Base-by-base conservation (phyloP, 2,888 invertebrate genomes). In the Tineola bisselliella region DNA sequence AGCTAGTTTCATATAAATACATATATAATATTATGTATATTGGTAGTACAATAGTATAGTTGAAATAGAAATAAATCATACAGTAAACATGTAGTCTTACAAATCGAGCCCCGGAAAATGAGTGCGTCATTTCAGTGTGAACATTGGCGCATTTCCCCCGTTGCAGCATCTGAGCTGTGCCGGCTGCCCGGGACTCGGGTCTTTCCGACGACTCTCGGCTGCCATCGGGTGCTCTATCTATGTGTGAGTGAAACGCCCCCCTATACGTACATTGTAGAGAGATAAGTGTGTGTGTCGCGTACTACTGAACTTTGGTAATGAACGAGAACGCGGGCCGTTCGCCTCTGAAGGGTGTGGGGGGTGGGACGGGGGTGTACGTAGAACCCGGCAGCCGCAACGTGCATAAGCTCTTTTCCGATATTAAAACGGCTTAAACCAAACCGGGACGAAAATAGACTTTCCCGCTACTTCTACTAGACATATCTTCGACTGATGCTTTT, bases 281-380 rank as follows among this genome's bases (percentile, higher is more conserved):
- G 5, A 5, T 43, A 30, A 10, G 54, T 69, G 68, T 74, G 79
- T 81, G 81, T 78, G 79, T 73, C 70, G 61, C 76, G 83, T 79
- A 80, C 82, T 80, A 83, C 79, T 86, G 86, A 86, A 86, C 86
- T 84, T 86, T 86, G 84, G 78, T 86, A 86, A 86, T 86, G 86
- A 86, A 86, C 86, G 58, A 4, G 2, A 15, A 38, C 77, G 70
- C 69, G 74, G 74, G 79, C 77, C 75, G 76, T 76, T 76, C 73
- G 79, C 74, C 79, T 18, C 75, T 77, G 73, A 73, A 66, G 65
- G 71, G 66, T 67, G 66, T 2, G 25, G 59, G 64, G 63, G 68
- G 66, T 63, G 66, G 66, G 66, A 67, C 66, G 69, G 65, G 75
- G 78, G 81, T 12, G 56, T 13, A 33, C 30, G 52, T 56, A 15